Evolutionary conservation across 2,888 invertebrate genomes (phyloP), one percentile per base, ranked within the genome.

Genomic region (Noctua comes): DNA sequence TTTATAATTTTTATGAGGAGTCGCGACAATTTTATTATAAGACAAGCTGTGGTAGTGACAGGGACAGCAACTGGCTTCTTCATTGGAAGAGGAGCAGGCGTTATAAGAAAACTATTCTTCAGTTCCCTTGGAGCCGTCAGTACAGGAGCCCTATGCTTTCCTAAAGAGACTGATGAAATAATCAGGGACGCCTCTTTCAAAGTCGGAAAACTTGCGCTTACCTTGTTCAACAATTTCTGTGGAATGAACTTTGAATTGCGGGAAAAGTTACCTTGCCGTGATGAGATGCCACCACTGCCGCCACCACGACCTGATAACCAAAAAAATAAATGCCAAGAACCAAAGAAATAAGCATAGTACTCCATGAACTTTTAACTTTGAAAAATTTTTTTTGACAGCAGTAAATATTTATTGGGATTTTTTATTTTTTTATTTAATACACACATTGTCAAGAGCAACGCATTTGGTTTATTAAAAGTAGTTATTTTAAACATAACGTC

Each of bases 261-360:
- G 10, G 93, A 93, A 27, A 90, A 90, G 4, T 0, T 94, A 18
- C 91, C 93, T 0, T 95, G 95, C 57, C 88, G 84, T n/a, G 89
- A 90, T 0, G 93, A 94, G 0, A 1, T 93, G 43, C 93, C 94
- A 0, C 43, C 85, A 0, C 83, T 80, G 0, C 86, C 88, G 0
- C 74, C 83, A 0, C 36, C 76, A 0, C 78, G 85, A 54, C 36
- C 87, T 76, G 40, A 88, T 80, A 62, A 85, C 0, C 43, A 79
- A 51, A 71, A 11, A 0, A 88, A 88, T 16, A 64, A 65, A 36
- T 87, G 82, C 21, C 4, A 36, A 36, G 36, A 36, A 36, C 36
- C 5, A 5, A 36, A 36, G 5, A 36, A 36, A 5, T 36, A 36
- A 4, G 4, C 31, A 31, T n/a, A n/a, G n/a, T n/a, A n/a, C n/a